Evolutionary conservation across 2,888 invertebrate genomes (phyloP).

Genomic region (Sisyra nigra): DNA sequence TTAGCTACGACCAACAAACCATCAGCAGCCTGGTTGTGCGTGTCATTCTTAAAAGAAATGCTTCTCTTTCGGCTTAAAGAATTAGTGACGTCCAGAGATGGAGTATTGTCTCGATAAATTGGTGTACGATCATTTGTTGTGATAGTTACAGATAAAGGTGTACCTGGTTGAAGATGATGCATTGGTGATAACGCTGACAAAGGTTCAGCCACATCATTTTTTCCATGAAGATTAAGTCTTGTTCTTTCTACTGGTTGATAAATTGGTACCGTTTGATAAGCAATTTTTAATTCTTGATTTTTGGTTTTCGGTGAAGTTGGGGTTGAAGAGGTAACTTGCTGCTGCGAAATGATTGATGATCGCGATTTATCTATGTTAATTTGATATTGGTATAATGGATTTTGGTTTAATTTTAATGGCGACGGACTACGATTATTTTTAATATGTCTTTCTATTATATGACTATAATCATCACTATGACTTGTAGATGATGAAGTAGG

Average conservation of each 20-base stretch:
- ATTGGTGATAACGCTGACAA: not conserved
- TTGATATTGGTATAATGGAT: conserved; percentile 26
- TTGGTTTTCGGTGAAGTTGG: conserved; percentile 32
- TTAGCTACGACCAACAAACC: conserved; percentile 4
- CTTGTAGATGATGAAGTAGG: conserved; percentile 55
- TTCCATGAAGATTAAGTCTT: not conserved
- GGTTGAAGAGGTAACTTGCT: conserved; percentile 35
- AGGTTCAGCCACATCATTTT: not conserved
- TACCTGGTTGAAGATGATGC: conserved; percentile 10
- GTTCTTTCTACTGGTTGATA: conserved; percentile 11
- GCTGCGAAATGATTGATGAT: conserved; percentile 19
- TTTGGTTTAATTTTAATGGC: conserved; percentile 27
- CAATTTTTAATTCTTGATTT: conserved; percentile 10
- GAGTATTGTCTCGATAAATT: not conserved
- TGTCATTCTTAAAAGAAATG: too few relatives aligned
- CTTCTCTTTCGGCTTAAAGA: too few relatives aligned
- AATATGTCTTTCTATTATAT: conserved; percentile 21
- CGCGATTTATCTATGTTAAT: conserved; percentile 25
- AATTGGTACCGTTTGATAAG: conserved; percentile 12
- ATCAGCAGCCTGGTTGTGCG: not conserved
- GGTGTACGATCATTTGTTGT: conserved; percentile 7
- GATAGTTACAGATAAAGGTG: conserved; percentile 10
- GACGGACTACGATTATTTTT: conserved; percentile 10
- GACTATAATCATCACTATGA: conserved; percentile 36
- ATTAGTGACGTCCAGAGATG: not conserved